Evolutionary conservation across 2,888 invertebrate genomes (phyloP).

Genomic region (Scrobipalpa costella): DNA sequence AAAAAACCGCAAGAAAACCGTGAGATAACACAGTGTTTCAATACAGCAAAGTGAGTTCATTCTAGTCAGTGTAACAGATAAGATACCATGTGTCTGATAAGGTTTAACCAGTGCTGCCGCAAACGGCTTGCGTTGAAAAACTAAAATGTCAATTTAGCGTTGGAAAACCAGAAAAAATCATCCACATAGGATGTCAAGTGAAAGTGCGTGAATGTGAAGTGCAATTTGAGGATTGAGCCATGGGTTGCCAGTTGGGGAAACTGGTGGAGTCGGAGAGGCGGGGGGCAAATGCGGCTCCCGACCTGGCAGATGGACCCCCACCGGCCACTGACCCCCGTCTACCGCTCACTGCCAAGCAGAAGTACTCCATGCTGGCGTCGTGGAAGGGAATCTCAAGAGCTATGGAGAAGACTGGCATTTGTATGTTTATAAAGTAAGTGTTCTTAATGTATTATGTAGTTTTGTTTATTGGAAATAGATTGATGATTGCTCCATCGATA

Average conservation of each 20-base stretch:
- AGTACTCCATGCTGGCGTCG: constrained; percentile 92
- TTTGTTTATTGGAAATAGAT: neutral
- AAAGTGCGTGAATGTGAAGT: constrained; percentile 1
- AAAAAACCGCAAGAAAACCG: neutral
- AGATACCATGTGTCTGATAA: constrained; percentile 22
- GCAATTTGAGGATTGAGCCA: constrained; percentile 45
- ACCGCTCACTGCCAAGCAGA: constrained; percentile 92
- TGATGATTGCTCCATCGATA: no score
- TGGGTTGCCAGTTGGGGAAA: constrained; percentile 91
- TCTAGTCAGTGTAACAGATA: constrained; percentile 24
- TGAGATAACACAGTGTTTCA: constrained; percentile 7
- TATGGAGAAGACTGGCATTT: constrained; percentile 93
- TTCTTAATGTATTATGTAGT: neutral
- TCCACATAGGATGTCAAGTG: neutral
- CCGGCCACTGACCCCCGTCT: constrained; percentile 88
- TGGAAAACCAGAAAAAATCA: neutral
- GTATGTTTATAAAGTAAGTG: constrained; percentile 95
- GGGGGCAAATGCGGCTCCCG: constrained; percentile 64
- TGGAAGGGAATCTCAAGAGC: constrained; percentile 96
- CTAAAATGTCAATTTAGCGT: neutral
- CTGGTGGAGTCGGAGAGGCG: constrained; percentile 82
- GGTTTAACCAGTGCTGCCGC: constrained; percentile 9
- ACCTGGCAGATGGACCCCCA: constrained; percentile 81
- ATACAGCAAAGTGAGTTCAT: constrained; percentile 20
- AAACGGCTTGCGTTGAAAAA: neutral